Base-by-base conservation (phyloP, 2,113 vertebrate species). In the Nansenia antarctica region DNA sequence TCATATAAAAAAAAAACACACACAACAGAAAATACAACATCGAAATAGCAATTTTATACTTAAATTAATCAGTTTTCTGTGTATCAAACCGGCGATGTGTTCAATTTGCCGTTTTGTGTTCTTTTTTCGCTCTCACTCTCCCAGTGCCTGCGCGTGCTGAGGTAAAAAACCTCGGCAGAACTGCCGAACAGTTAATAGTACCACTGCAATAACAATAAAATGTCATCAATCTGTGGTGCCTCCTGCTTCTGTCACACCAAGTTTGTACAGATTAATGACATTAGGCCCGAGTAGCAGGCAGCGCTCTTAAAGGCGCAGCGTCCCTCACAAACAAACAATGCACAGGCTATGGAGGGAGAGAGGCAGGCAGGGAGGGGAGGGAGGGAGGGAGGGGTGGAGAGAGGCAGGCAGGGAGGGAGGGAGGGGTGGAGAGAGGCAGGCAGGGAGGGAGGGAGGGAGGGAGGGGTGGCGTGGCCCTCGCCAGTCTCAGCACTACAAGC, bases 191-290 rank as follows among this genome's bases (percentile, higher is more conserved):
- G 88, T 92, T 92, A 92, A 93, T 92, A 91, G 91, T 88, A 90
- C 88, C 86, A 83, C 88, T 88, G 91, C 92, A 93, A 92, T 93
- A 93, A 92, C 91, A 93, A 92, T 92, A 92, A 93, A 93, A 93
- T 93, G 91, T 93, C 92, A 93, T 93, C 91, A 93, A 92, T 93
- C 92, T 93, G 89, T 86, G 80, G 86, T 85, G 90, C 90, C 92
- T 92, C 91, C 91, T 90, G 91, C 91, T 85, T 92, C 91, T 93
- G 92, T 93, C 92, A 93, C 91, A 93, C 89, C 90, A 92, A 92
- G 91, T 93, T 93, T 93, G 92, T 93, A 92, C 91, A 92, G 89
- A 92, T 90, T 93, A 93, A 93, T 93, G 92, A 92, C 90, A 93
- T 93, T 93, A 93, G 88, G 88, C 90, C 87, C 72, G 77, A 91